Conservation (phyloP, 2,113 vertebrate species). For the Hypocryptadius cinnamomeus region DNA sequence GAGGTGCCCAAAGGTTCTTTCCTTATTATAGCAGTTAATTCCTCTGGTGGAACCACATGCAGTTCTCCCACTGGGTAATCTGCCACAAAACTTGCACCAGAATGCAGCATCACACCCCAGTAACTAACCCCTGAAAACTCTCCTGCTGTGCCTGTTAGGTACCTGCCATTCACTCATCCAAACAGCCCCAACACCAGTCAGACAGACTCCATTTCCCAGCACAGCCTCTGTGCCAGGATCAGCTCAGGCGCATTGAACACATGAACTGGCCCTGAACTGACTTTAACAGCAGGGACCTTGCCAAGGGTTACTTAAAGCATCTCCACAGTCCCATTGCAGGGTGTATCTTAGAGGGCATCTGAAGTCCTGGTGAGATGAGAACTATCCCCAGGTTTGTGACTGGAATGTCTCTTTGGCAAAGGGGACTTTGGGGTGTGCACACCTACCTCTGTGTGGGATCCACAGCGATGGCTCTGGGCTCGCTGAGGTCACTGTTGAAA, state of each 20-base stretch:
- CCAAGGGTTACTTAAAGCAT: not conserved
- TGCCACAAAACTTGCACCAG: not conserved
- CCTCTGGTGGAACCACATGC: not conserved
- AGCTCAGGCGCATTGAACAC: not conserved
- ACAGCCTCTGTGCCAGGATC: not conserved
- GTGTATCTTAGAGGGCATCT: not conserved
- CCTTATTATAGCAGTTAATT: not conserved
- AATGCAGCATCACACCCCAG: not conserved
- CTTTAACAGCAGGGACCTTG: not conserved
- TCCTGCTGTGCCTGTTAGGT: not conserved
- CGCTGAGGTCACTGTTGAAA: slow-evolving; percentile 83
- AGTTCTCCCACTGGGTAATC: not conserved
- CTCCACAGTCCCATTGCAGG: not conserved
- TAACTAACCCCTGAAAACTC: not conserved
- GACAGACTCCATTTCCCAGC: not conserved
- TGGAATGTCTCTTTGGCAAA: accelerated
- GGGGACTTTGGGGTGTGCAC: not conserved
- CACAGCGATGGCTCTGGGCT: slow-evolving; percentile 91
- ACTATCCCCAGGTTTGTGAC: not conserved
- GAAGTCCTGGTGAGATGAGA: not conserved
- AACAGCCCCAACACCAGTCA: not conserved
- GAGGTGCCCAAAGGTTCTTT: not conserved
- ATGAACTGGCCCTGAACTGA: too few species aligned
- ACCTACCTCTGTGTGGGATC: slow-evolving; percentile 90
- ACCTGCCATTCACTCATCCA: not conserved